Percentiles rank a stretch among this genome's conserved stretches.
These are phyloP conservation scores for Tauraco erythrolophus DNA, from an alignment of 2,113 vertebrate species.

Conservation along the genomic window DNA sequence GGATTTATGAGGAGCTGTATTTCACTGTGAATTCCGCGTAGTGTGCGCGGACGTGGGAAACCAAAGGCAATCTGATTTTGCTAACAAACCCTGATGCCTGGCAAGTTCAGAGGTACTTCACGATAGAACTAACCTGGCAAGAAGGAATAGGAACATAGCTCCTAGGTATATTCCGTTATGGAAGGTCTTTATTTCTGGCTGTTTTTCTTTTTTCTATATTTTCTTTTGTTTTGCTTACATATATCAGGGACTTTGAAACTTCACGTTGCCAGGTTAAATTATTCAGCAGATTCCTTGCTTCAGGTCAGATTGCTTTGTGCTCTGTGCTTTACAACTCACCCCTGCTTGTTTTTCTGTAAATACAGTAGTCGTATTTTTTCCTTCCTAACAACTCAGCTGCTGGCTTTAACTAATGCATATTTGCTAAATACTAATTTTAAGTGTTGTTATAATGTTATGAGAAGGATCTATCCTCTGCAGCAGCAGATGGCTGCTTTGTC, in stretches of 20 bases:
- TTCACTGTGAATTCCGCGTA: background rate
- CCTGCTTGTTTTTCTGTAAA: background rate
- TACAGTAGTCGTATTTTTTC: background rate
- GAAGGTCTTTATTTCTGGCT: background rate
- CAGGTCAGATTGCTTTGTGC: background rate
- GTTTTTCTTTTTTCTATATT: background rate
- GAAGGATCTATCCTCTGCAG: background rate
- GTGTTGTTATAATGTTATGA: background rate
- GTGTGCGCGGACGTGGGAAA: background rate
- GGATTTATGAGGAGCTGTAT: background rate
- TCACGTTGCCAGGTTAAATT: conserved; percentile 43
- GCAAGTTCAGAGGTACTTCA: background rate
- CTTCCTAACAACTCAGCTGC: background rate
- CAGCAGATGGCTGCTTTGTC: background rate
- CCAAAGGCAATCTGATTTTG: background rate
- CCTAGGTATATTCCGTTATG: background rate
- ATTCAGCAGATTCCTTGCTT: conserved; percentile 52
- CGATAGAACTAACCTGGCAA: background rate
- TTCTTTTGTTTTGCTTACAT: background rate
- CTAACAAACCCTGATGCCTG: background rate
- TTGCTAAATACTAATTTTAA: conserved; percentile 5
- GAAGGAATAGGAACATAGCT: background rate
- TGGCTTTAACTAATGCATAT: background rate
- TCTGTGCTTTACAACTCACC: background rate
- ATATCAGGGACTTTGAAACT: background rate